Evolutionary conservation across 2,888 invertebrate genomes (phyloP).

Genomic region (Trissolcus japonicus): DNA sequence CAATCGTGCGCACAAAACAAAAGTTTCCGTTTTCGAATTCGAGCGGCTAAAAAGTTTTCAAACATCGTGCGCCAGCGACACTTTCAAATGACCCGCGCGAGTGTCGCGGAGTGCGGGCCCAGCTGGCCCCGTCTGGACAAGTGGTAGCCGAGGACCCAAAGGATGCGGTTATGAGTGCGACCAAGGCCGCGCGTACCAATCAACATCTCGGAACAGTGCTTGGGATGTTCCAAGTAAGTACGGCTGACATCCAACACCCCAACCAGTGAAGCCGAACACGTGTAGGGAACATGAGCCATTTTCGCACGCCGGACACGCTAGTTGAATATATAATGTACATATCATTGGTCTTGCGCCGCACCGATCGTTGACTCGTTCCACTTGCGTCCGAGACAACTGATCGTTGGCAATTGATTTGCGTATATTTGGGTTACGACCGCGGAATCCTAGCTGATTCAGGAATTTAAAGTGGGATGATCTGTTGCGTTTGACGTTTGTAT

Average conservation of each 20-base stretch:
- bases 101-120: constrained; percentile 43
- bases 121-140: constrained; percentile 46
- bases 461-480: constrained; percentile 33
- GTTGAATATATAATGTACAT: background rate
- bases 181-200: constrained; percentile 69
- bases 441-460: constrained; percentile 14
- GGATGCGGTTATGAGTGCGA: constrained; percentile 65
- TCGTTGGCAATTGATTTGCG: constrained; percentile 42
- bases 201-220: constrained; percentile 74
- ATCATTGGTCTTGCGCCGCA: constrained; percentile 11
- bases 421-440: constrained; percentile 39
- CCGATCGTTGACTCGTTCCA: constrained; percentile 24
- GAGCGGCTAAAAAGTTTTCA: constrained; percentile 1
- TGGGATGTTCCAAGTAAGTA: constrained; percentile 74
- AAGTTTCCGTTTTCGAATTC: constrained; percentile 1
- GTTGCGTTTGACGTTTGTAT: constrained; percentile 30
- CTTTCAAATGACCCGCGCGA: constrained; percentile 50
- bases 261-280: constrained; percentile 51
- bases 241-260: constrained; percentile 12
- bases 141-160: constrained; percentile 27
- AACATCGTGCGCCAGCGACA: too few species aligned
- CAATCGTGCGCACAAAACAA: background rate
- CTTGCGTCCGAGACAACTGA: constrained; percentile 24
- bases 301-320: background rate
- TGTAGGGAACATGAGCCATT: constrained; percentile 17